Percentiles rank a stretch among this genome's conserved stretches.
Conservation (phyloP, 1,140 invertebrate species). For the Drosophila melanogaster region Release_6_plus_ISO1_MT NC_004354.4:11031501-11032000, state of each 20-base stretch:
- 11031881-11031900: not conserved
- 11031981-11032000: conserved; percentile 6
- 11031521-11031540: conserved; percentile 36
- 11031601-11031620: conserved; percentile 10
- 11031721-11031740: conserved; percentile 77
- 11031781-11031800: conserved; percentile 21
- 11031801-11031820: conserved; percentile 36
- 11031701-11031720: conserved; percentile 78
- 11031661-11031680: not conserved
- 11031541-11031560: conserved; percentile 44
- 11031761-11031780: conserved; percentile 10
- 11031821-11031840: conserved; percentile 9
- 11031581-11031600: not conserved
- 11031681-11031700: conserved; percentile 36
- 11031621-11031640: conserved; percentile 62
- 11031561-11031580: conserved; percentile 37
- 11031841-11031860: conserved; percentile 13
- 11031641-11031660: conserved; percentile 42
- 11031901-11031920: not conserved
- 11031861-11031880: conserved; percentile 43
- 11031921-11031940: conserved; percentile 46
- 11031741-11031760: conserved; percentile 68
- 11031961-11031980: conserved; percentile 9
- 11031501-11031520: conserved; percentile 37
- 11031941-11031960: conserved; percentile 28